These are phyloP conservation scores for Himalopsyche anomala DNA, from an alignment of 2,888 invertebrate species.

Conservation along the genomic window DNA sequence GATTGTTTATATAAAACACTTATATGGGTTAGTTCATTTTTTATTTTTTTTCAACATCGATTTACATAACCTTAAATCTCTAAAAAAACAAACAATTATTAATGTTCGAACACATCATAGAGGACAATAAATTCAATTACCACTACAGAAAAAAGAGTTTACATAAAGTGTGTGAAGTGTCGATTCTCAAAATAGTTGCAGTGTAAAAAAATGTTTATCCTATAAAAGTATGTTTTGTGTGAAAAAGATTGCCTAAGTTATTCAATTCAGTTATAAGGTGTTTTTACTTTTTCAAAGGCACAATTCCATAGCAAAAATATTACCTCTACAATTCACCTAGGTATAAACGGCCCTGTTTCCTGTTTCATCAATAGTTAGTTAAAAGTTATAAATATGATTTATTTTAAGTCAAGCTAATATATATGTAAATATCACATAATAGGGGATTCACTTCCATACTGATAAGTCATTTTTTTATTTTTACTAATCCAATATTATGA, in stretches of 20 bases:
- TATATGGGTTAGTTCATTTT: constrained; percentile 18
- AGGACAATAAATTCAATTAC: constrained; percentile 4
- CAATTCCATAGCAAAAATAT: constrained; percentile 39
- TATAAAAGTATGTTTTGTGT: neutral
- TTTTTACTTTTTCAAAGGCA: constrained; percentile 23
- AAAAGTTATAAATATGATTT: neutral
- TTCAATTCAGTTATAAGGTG: neutral
- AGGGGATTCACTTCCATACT: no score
- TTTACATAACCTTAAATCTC: constrained; percentile 38
- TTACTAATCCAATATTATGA: no score
- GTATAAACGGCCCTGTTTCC: constrained; percentile 31
- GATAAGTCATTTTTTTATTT: no score
- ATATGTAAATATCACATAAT: neutral
- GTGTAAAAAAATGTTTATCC: neutral
- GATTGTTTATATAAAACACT: constrained; percentile 17
- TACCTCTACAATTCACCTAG: neutral
- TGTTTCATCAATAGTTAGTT: neutral
- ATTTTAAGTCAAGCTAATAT: neutral
- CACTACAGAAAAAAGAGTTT: constrained; percentile 1
- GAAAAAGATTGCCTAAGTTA: neutral
- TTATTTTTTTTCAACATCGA: constrained; percentile 27
- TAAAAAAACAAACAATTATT: constrained; percentile 34
- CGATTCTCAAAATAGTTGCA: neutral
- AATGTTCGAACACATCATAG: constrained; percentile 6
- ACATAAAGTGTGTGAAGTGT: constrained; percentile 13